Conservation (phyloP, 1,140 invertebrate genomes). For the Plodia interpunctella region DNA sequence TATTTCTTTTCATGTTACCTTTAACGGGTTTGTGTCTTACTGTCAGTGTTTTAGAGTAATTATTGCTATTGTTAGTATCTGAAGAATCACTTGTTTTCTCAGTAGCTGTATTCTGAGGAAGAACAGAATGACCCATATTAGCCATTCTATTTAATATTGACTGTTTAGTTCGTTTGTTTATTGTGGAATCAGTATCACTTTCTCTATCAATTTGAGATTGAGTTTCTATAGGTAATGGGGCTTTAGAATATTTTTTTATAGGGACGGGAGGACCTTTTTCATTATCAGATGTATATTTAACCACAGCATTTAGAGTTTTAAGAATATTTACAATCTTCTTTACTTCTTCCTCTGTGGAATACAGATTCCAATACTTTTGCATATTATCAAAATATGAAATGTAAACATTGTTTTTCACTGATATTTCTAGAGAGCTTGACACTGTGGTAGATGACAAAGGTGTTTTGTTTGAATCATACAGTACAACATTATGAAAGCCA, state of each 20-base stretch:
- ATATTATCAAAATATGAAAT: constrained; percentile 58
- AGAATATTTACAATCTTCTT: constrained; percentile 42
- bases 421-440: constrained; percentile 36
- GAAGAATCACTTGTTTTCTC: constrained; percentile 50
- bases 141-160: constrained; percentile 65
- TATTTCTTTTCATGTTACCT: constrained; percentile 28
- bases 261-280: constrained; percentile 20
- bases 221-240: constrained; percentile 6
- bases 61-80: constrained; percentile 37
- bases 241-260: constrained; percentile 15
- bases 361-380: constrained; percentile 56
- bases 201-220: constrained; percentile 31
- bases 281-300: constrained; percentile 28
- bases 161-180: constrained; percentile 53
- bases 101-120: constrained; percentile 37
- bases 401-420: constrained; percentile 43
- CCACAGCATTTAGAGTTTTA: constrained; percentile 32
- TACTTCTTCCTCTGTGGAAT: constrained; percentile 44
- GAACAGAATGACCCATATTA: constrained; percentile 60
- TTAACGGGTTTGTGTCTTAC: constrained; percentile 45
- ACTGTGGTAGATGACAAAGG: constrained; percentile 51
- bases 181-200: constrained; percentile 55
- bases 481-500: constrained; percentile 43
- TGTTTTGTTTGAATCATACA: constrained; percentile 61
- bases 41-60: constrained; percentile 26